phyloP scores from a whole-genome alignment of 2,888 invertebrate species.

The Trichogramma dendrolimi region DNA sequence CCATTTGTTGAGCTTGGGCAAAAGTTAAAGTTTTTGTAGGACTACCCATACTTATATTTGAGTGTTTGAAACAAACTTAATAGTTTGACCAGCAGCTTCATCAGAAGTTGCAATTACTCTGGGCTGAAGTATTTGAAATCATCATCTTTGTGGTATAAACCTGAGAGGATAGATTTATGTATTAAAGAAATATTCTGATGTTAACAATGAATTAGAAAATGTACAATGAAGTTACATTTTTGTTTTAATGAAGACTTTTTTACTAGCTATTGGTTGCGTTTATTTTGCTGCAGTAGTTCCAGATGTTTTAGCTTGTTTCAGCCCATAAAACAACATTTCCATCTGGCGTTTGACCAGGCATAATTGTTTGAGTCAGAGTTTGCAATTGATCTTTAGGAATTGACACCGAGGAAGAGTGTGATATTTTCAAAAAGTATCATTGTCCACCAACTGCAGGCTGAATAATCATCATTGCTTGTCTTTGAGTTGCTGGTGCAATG shows the following conservation, averaged over 20 bases:
- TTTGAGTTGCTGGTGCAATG: constrained; percentile 42
- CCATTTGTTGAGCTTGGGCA: constrained; percentile 64
- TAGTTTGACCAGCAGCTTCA: constrained; percentile 42
- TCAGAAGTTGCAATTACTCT: constrained; percentile 45
- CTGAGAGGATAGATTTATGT: too few relatives aligned
- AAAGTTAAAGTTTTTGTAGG: constrained; percentile 62
- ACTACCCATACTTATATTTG: constrained; percentile 41
- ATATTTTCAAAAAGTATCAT: constrained; percentile 51
- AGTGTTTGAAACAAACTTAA: constrained; percentile 47
- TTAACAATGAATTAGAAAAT: too few relatives aligned
- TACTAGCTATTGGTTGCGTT: too few relatives aligned
- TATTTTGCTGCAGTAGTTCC: constrained; percentile 41
- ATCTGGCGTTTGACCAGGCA: constrained; percentile 49
- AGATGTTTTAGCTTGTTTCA: constrained; percentile 39
- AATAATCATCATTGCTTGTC: constrained; percentile 50
- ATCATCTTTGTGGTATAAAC: constrained; percentile 48
- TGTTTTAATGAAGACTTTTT: constrained; percentile 47
- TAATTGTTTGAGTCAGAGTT: constrained; percentile 48
- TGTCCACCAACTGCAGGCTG: constrained; percentile 48
- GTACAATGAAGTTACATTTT: too few relatives aligned
- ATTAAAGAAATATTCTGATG: constrained; percentile 6
- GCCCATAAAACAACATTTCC: constrained; percentile 51
- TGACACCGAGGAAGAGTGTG: constrained; percentile 48
- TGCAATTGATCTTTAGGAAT: constrained; percentile 48
- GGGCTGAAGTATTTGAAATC: constrained; percentile 46